phyloP scores from a whole-genome alignment of 2,113 vertebrate species.

The Callipepla squamata region DNA sequence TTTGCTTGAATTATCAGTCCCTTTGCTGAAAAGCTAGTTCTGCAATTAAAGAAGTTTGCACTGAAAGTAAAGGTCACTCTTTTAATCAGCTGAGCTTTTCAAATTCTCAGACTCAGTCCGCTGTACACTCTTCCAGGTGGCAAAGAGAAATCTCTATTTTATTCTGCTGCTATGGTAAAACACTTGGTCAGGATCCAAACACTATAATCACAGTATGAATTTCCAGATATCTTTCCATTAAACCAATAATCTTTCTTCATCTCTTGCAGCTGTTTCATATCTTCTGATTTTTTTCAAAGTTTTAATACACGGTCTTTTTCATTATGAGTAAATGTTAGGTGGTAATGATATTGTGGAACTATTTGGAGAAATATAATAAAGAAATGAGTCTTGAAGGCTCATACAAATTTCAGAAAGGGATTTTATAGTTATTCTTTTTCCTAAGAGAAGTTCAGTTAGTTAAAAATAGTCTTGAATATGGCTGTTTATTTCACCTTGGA shows the following conservation, averaged over 20 bases:
- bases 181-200: background rate
- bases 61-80: background rate
- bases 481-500: constrained; percentile 27
- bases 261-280: background rate
- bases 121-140: background rate
- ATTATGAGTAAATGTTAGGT: background rate
- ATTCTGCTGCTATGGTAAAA: background rate
- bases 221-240: background rate
- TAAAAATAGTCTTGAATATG: background rate
- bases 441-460: background rate
- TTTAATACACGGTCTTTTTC: background rate
- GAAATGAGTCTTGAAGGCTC: background rate
- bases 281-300: background rate
- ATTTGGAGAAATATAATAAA: background rate
- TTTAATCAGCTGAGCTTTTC: background rate
- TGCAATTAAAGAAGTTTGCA: background rate
- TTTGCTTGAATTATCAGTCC: background rate
- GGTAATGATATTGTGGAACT: background rate
- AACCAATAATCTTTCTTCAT: background rate
- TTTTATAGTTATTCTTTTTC: background rate
- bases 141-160: background rate
- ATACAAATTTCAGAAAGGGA: background rate
- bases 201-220: background rate
- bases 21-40: background rate
- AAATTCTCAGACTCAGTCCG: background rate